Evolutionary conservation across 1,140 invertebrate species (phyloP).

Genomic region (Macrocentrus cingulum): DNA sequence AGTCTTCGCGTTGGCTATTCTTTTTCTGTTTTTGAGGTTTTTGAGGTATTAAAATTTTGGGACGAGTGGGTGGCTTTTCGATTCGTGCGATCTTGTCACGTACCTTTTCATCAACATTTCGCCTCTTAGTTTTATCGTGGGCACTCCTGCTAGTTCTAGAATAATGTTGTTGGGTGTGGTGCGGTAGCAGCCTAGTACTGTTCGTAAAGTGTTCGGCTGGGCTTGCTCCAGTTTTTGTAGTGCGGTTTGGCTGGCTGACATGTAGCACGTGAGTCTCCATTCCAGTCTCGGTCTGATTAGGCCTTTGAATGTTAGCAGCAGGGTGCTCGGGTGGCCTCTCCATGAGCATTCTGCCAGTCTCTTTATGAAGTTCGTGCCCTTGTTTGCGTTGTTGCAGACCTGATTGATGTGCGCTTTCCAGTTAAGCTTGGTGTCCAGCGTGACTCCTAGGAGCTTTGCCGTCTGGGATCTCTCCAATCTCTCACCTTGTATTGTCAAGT

Average conservation of each 20-base stretch:
- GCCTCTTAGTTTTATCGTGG: slow-evolving; percentile 6
- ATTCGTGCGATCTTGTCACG: neutral
- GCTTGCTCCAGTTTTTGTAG: neutral
- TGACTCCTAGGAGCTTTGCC: slow-evolving; percentile 7
- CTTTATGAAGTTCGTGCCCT: slow-evolving; percentile 22
- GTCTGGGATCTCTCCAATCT: neutral
- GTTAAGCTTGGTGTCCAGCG: slow-evolving; percentile 14
- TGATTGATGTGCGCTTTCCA: slow-evolving; percentile 6
- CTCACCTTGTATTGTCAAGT: neutral
- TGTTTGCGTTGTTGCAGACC: slow-evolving; percentile 3
- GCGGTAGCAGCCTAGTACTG: slow-evolving; percentile 20
- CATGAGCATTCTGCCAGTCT: slow-evolving; percentile 8
- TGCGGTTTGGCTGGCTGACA: neutral
- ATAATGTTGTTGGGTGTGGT: slow-evolving; percentile 26
- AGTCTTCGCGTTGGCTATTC: slow-evolving; percentile 2
- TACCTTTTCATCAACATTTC: neutral
- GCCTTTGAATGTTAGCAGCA: neutral
- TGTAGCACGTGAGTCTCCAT: neutral
- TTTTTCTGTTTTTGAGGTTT: slow-evolving; percentile 4
- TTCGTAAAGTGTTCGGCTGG: neutral
- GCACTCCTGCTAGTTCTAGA: slow-evolving; percentile 17
- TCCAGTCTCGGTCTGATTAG: slow-evolving; percentile 1
- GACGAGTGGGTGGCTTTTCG: slow-evolving; percentile 6
- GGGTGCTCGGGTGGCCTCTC: neutral
- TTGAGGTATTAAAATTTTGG: slow-evolving; percentile 10